These are phyloP conservation scores for Percopsis omiscomaycus DNA, from an alignment of 2,797 vertebrate genomes.

Conservation along the genomic window DNA sequence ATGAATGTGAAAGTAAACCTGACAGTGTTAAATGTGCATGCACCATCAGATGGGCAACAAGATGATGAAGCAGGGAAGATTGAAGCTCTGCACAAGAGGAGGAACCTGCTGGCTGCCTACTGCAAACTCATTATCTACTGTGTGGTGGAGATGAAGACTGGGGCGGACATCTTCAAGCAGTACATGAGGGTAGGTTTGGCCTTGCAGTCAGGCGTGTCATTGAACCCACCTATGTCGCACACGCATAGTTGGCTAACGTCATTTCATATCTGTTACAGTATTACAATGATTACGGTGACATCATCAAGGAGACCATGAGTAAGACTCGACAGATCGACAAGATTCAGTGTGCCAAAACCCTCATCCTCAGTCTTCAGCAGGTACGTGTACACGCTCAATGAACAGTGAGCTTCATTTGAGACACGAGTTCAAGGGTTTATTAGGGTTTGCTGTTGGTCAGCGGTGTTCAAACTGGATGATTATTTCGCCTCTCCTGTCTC, in stretches of 20 bases:
- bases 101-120: conserved; percentile 96
- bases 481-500: neutral
- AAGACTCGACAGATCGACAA: conserved; percentile 99
- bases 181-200: conserved; percentile 90
- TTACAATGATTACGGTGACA: conserved; percentile 99
- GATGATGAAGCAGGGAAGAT: conserved; percentile 98
- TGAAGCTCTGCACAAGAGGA: conserved; percentile 97
- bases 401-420: neutral
- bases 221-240: neutral
- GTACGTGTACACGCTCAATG: conserved; percentile 70
- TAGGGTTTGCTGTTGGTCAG: no score
- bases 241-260: neutral
- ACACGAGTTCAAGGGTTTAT: neutral
- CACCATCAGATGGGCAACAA: conserved; percentile 88
- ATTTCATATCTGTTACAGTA: conserved; percentile 77
- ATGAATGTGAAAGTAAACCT: neutral
- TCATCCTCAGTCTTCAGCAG: conserved; percentile 99
- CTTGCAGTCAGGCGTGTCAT: conserved; percentile 24
- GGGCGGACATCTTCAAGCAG: conserved; percentile 98
- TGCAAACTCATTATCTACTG: conserved; percentile 99
- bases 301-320: conserved; percentile 99
- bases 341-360: conserved; percentile 98
- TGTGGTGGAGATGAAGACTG: conserved; percentile 98
- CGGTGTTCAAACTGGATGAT: neutral
- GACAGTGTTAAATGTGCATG: neutral